Percentiles rank a stretch among this genome's conserved stretches.
Evolutionary conservation across 2,797 vertebrate genomes (phyloP).

Genomic region (Zenarchopterus dispar): DNA sequence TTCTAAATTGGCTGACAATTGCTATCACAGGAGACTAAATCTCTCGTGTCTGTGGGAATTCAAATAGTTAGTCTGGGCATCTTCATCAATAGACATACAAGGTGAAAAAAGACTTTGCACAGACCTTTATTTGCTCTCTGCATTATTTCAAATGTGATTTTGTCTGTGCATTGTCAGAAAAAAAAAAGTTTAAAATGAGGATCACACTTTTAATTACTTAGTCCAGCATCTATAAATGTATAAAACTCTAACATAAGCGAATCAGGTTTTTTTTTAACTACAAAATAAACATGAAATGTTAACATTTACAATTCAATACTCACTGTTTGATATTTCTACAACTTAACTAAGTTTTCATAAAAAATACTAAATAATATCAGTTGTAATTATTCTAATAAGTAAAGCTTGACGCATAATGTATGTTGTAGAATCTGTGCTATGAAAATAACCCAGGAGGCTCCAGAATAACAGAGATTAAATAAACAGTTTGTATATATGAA

Average conservation of each 20-base stretch:
- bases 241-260: neutral
- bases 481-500: too few species aligned
- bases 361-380: too few species aligned
- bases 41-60: constrained; percentile 22
- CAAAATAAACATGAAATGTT: too few species aligned
- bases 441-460: constrained; percentile 39
- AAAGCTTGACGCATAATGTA: too few species aligned
- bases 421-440: neutral
- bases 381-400: too few species aligned
- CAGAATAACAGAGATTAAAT: constrained; percentile 13
- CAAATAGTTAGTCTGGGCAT: neutral
- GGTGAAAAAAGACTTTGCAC: neutral
- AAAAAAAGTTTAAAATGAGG: neutral
- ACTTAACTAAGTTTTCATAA: neutral
- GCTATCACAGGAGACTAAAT: constrained; percentile 24
- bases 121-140: neutral
- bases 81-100: constrained; percentile 8
- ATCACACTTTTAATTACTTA: neutral
- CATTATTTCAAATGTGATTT: neutral
- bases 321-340: neutral
- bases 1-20: constrained; percentile 31
- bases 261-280: too few species aligned
- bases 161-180: neutral
- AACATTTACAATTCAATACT: neutral
- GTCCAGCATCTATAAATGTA: neutral